A percentile compares a stretch with the other conserved stretches of the same genome.
These are phyloP conservation scores for Drosophila kanekoi DNA, from an alignment of 2,888 invertebrate species.

Conservation along the genomic window DNA sequence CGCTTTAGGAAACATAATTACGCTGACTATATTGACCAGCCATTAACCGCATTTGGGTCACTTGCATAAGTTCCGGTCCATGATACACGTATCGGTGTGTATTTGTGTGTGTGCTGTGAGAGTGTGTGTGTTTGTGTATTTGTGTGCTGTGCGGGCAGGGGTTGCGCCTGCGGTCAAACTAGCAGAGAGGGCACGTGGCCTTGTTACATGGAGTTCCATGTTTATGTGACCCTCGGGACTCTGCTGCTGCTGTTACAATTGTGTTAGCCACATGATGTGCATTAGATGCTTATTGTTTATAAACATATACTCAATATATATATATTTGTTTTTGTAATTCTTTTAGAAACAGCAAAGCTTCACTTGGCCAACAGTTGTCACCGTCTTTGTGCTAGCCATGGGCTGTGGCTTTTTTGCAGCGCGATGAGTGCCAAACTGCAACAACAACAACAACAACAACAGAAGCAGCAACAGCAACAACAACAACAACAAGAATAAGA, in stretches of 20 bases:
- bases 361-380: conserved; percentile 85
- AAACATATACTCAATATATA: neutral
- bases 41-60: conserved; percentile 56
- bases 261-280: conserved; percentile 4
- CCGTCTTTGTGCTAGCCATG: conserved; percentile 85
- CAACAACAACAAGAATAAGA: conserved; percentile 11
- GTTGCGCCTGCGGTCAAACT: conserved; percentile 11
- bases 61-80: conserved; percentile 35
- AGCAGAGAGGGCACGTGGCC: conserved; percentile 41
- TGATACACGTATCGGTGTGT: conserved; percentile 45
- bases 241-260: neutral
- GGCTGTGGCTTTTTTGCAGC: conserved; percentile 85
- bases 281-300: too few species aligned
- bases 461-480: too few species aligned
- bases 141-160: neutral
- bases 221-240: conserved; percentile 53
- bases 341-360: conserved; percentile 84
- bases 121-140: neutral
- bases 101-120: neutral
- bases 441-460: conserved; percentile 5
- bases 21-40: conserved; percentile 41
- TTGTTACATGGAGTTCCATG: conserved; percentile 23
- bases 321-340: conserved; percentile 10
- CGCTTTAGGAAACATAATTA: conserved; percentile 39
- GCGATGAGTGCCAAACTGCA: conserved; percentile 81